Conservation (phyloP, 2,888 invertebrate species). For the Macrophya alboannulata region DNA sequence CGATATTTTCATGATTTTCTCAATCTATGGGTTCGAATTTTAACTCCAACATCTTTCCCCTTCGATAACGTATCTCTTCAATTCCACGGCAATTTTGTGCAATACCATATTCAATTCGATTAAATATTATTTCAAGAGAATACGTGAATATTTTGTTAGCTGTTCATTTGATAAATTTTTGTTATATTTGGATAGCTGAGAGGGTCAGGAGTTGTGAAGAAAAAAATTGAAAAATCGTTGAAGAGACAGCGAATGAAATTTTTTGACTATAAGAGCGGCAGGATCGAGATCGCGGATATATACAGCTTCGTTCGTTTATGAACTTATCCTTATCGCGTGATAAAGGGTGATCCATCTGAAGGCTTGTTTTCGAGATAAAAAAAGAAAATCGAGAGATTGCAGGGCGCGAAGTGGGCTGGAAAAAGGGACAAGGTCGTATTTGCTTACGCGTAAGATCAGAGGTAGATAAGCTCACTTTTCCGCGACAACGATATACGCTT, state of each 20-base stretch:
- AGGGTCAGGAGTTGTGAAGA: background rate
- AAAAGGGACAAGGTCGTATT: conserved; percentile 30
- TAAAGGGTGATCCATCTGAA: conserved; percentile 15
- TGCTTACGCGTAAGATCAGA: conserved; percentile 30
- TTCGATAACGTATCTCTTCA: background rate
- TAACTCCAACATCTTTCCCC: background rate
- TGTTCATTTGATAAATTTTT: background rate
- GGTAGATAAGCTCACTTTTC: conserved; percentile 32
- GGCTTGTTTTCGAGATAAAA: background rate
- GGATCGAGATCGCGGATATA: conserved; percentile 7
- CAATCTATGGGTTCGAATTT: background rate
- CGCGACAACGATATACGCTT: conserved; percentile 27
- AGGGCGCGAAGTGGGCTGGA: background rate
- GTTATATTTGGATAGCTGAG: background rate
- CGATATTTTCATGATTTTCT: conserved; percentile 43
- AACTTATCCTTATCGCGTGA: conserved; percentile 24
- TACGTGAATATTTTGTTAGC: background rate
- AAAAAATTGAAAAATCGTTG: background rate
- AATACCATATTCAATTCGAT: background rate
- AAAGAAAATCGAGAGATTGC: background rate
- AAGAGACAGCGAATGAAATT: background rate
- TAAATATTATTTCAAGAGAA: background rate
- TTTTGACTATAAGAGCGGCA: background rate
- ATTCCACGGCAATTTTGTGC: background rate
- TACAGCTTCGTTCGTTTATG: conserved; percentile 10